These are phyloP conservation scores for Drosophila jambulina DNA, from an alignment of 1,140 invertebrate species.

Conservation along the genomic window DNA sequence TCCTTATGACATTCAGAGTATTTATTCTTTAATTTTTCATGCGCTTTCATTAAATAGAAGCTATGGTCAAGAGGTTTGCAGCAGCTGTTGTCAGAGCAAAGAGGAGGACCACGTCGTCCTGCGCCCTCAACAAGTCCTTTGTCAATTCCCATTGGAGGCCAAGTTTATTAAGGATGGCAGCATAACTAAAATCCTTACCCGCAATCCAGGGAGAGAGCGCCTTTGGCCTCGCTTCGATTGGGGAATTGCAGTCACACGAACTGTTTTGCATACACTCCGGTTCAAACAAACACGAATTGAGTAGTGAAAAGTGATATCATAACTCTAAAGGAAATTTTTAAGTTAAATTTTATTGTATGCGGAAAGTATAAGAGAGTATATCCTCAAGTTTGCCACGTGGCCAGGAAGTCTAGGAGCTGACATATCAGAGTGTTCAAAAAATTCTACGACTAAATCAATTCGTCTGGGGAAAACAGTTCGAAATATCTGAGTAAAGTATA, in stretches of 20 bases:
- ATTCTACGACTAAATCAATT: too few species aligned
- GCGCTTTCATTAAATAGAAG: conserved; percentile 40
- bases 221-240: conserved; percentile 27
- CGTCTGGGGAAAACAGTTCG: too few species aligned
- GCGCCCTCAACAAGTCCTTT: background rate
- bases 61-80: conserved; percentile 20
- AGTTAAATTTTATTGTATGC: background rate
- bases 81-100: conserved; percentile 31
- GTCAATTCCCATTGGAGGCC: conserved; percentile 28
- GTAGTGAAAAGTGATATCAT: background rate
- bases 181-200: conserved; percentile 30
- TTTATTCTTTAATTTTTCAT: conserved; percentile 51
- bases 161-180: conserved; percentile 50
- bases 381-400: too few species aligned
- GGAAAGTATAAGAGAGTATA: too few species aligned
- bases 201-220: conserved; percentile 27
- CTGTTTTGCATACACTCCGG: conserved; percentile 3
- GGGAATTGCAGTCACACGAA: conserved; percentile 27
- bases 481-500: too few species aligned
- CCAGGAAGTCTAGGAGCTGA: too few species aligned
- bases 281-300: background rate
- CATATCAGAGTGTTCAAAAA: too few species aligned
- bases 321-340: background rate
- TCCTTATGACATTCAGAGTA: conserved; percentile 4
- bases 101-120: background rate